Evolutionary conservation across 2,113 vertebrate species (phyloP), one percentile per base, ranked within the genome.

Genomic region (Phalacrocorax brasilianus): DNA sequence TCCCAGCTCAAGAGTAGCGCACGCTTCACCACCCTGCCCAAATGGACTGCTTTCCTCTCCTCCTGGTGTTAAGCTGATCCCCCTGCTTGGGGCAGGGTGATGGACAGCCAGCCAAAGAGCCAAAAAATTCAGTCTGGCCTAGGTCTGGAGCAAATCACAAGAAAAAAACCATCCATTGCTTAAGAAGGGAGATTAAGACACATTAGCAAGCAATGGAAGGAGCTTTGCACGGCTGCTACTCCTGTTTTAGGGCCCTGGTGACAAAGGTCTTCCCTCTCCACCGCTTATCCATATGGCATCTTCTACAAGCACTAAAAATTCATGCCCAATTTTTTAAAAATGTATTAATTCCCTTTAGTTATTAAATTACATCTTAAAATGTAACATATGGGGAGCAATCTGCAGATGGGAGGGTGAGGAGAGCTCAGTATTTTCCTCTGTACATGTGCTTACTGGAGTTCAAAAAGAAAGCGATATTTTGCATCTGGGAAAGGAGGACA

Each of bases 301-400:
- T 95, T 73, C 84, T 75, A 70, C 52, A 67, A 80, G 65, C 62
- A 91, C 70, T 95, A 76, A 95, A 89, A 97, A 87, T 70, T 81
- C 38, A 89, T 58, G 80, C 9, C 66, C 24, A 14, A n/a, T 45
- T 93, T 87, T 95, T 77, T 15, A 7, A 81, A 45, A 45, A 89
- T 87, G 45, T 59, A 95, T 95, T 92, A 95, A 92, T 92, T 92
- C 50, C 12, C 55, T 66, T 82, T 45, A 72, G 61, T 94, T 93
- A 87, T 82, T 93, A 81, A 63, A 89, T 91, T 91, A 78, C 45
- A 28, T 73, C 49, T 90, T 83, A 65, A 63, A 91, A 85, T 62
- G 63, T n/a, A 96, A 84, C 95, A 94, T 93, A 94, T 72, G 77
- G 93, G 70, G 52, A 95, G 56, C 70, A 86, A 93, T 95, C 56